These are phyloP conservation scores for Cephalophus harveyi DNA, from an alignment of 2,113 vertebrate genomes.

Conservation along the genomic window DNA sequence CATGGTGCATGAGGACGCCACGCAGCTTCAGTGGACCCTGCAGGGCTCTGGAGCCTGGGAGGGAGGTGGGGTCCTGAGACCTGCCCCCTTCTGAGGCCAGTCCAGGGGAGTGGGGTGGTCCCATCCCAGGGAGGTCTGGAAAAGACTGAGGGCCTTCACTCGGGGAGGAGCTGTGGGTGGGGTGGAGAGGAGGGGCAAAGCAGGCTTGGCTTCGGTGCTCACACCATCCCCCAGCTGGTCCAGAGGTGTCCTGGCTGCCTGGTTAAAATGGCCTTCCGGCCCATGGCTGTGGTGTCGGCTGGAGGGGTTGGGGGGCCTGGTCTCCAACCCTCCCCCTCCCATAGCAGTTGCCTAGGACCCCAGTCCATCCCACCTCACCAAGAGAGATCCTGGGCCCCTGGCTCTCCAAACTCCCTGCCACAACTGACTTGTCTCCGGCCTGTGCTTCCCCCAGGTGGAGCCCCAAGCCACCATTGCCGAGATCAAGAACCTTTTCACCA, in stretches of 20 bases:
- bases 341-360: background rate
- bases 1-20: too few relatives aligned
- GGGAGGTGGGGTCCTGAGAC: background rate
- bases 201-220: background rate
- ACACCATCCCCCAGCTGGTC: background rate
- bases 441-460: slow-evolving; percentile 85
- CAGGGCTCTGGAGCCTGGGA: background rate
- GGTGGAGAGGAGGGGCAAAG: background rate
- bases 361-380: background rate
- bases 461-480: slow-evolving; percentile 94
- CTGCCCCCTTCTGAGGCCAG: background rate
- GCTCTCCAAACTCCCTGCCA: background rate
- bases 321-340: background rate
- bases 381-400: background rate
- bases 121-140: background rate
- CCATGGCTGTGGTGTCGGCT: background rate
- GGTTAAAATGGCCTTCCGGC: background rate
- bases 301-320: background rate
- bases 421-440: background rate
- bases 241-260: background rate
- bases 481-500: slow-evolving; percentile 95
- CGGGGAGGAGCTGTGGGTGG: background rate
- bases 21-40: background rate
- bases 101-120: background rate
- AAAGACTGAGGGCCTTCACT: background rate